phyloP scores from a whole-genome alignment of 2,113 vertebrate genomes.

The Corydoras sp. region DNA sequence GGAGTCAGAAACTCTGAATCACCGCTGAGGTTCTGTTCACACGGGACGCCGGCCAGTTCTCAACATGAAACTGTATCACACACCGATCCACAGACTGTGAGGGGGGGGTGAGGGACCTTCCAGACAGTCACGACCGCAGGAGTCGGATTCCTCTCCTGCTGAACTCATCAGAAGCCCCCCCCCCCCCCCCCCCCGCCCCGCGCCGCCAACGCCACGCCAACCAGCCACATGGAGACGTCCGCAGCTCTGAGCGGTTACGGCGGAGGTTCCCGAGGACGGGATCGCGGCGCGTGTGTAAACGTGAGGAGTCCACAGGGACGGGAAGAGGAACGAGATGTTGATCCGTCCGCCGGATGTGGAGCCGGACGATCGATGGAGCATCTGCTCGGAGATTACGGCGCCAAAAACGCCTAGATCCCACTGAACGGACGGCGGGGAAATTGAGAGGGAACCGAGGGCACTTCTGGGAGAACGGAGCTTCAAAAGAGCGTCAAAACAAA shows the following conservation, averaged over 20 bases:
- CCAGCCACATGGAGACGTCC: neutral
- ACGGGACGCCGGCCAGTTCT: neutral
- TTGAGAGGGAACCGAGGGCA: neutral
- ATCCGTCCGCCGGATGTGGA: too few species aligned
- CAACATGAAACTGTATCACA: slow-evolving; percentile 8
- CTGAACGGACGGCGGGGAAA: slow-evolving; percentile 4
- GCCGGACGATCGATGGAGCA: too few species aligned
- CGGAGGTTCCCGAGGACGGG: too few species aligned
- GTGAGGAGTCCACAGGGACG: too few species aligned
- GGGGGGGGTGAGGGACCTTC: neutral
- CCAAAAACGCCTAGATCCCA: too few species aligned
- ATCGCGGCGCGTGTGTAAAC: too few species aligned
- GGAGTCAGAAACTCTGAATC: neutral
- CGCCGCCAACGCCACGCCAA: neutral
- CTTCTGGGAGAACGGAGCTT: slow-evolving; percentile 1
- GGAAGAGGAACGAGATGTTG: too few species aligned
- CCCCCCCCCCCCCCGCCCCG: neutral
- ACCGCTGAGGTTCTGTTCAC: neutral
- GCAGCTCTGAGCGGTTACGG: neutral
- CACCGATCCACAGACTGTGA: neutral
- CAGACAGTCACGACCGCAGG: slow-evolving; percentile 5
- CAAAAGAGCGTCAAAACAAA: slow-evolving; percentile 19
- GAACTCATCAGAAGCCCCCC: slow-evolving; percentile 23
- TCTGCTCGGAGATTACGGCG: neutral
- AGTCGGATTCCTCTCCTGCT: slow-evolving; percentile 15